A percentile compares a stretch with the other conserved stretches of the same genome.
These are phyloP conservation scores for Tillus elongatus DNA, from an alignment of 2,888 invertebrate species.

Conservation along the genomic window DNA sequence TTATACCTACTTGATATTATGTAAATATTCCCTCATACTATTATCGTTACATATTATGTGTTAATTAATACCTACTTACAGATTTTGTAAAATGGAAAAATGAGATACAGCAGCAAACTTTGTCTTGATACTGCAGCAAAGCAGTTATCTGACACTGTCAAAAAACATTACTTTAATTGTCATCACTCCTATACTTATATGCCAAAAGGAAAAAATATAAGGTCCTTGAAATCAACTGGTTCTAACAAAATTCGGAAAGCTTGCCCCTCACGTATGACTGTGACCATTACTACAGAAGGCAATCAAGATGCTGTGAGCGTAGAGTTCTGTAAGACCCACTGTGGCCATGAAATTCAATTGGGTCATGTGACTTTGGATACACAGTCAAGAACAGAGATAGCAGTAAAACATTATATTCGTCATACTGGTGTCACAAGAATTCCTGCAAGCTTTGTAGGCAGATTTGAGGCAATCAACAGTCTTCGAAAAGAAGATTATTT, in stretches of 20 bases:
- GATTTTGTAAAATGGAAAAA: not conserved
- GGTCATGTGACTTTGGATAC: slow-evolving; percentile 5
- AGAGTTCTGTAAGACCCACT: slow-evolving; percentile 1
- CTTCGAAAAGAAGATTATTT: too few species aligned
- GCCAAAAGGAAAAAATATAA: slow-evolving; percentile 2
- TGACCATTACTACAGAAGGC: slow-evolving; percentile 2
- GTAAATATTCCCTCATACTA: too few species aligned
- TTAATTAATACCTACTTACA: not conserved
- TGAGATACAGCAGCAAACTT: not conserved
- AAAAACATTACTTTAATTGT: slow-evolving; percentile 2
- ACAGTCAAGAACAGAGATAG: not conserved
- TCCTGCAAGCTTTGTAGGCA: too few species aligned
- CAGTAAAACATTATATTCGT: too few species aligned
- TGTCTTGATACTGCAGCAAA: not conserved
- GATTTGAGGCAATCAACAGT: too few species aligned
- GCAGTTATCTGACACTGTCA: not conserved
- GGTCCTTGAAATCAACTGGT: not conserved
- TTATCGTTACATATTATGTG: too few species aligned
- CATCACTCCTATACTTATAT: slow-evolving; percentile 1
- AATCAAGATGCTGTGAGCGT: not conserved
- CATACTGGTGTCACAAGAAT: too few species aligned
- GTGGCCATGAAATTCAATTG: not conserved
- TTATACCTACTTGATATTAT: too few species aligned
- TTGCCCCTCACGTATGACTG: slow-evolving; percentile 1
- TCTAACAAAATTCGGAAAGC: slow-evolving; percentile 5